A percentile compares a stretch with the other conserved stretches of the same genome.
These are phyloP conservation scores for Pristionchus entomophagus DNA, from an alignment of 2,888 invertebrate genomes.

Conservation along the genomic window DNA sequence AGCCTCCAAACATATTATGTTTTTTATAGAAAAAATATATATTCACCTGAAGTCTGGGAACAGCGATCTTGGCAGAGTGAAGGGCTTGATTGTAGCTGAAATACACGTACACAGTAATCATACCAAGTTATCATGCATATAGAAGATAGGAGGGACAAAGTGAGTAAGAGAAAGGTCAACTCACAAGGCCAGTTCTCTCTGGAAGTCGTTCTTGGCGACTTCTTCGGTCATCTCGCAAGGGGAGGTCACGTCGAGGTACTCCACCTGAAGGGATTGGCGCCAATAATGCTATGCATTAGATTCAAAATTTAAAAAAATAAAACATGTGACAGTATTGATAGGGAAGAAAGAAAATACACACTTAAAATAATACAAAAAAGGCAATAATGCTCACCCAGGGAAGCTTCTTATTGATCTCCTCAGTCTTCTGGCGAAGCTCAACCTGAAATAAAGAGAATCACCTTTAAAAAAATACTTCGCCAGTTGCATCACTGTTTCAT, in stretches of 20 bases:
- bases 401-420: slow-evolving; percentile 61
- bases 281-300: background rate
- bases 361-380: background rate
- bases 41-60: slow-evolving; percentile 85
- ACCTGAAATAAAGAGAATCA: slow-evolving; percentile 55
- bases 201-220: slow-evolving; percentile 70
- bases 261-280: background rate
- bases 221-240: slow-evolving; percentile 58
- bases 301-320: background rate
- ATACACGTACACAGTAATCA: too few species aligned
- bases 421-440: slow-evolving; percentile 63
- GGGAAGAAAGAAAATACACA: background rate
- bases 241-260: slow-evolving; percentile 65
- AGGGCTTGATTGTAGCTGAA: slow-evolving; percentile 80
- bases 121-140: too few species aligned
- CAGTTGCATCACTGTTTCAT: too few species aligned
- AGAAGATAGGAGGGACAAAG: too few species aligned
- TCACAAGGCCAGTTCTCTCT: slow-evolving; percentile 72
- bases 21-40: too few species aligned
- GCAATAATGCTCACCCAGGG: slow-evolving; percentile 67
- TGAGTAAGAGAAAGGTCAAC: slow-evolving; percentile 47
- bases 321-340: background rate
- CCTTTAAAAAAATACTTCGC: too few species aligned
- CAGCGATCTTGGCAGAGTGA: slow-evolving; percentile 87
- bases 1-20: too few species aligned